Evolutionary conservation across 2,888 invertebrate species (phyloP), one percentile per base, ranked within the genome.

Genomic region (Meganola albula): DNA sequence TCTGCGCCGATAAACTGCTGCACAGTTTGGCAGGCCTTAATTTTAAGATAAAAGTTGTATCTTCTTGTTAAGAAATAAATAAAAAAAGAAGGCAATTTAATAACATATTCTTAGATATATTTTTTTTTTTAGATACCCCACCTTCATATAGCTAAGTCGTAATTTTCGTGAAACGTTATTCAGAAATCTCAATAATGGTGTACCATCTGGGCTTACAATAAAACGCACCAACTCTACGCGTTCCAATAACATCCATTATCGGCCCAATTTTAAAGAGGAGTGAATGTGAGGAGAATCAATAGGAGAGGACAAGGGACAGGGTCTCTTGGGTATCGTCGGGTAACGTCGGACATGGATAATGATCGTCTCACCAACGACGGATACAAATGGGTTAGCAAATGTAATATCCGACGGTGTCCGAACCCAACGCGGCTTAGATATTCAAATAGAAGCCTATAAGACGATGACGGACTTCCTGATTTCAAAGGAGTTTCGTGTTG

Each of bases 341-440:
- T 61, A 68, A 58, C 63, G 67, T 63, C 68, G 64, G 74, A 77
- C 80, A 78, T 54, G 76, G 77, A 82, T 84, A 83, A 84, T 84
- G 83, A 84, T 80, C 71, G 70, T 67, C 62, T 63, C 62, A 63
- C 75, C 68, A 65, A 60, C 64, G 71, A 83, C 83, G 82, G 79
- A 61, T 83, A 85, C 84, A 85, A 85, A 84, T 85, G 80, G 78
- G 71, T 74, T 74, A 79, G 78, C 80, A 74, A 83, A 84, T 83
- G 80, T 79, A 85, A 85, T 84, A 84, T 84, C 80, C 80, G 80
- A 66, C 59, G 55, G 69, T 68, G 72, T 75, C 78, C 71, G 66
- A 70, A 59, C 66, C 59, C 63, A 59, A 54, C n/a, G 46, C 37
- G 46, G 45, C 34, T 22, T 34, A 34, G 72, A 72, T 73, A 77